Base-by-base conservation (phyloP, 2,113 vertebrate genomes). In the Engystomops pustulosus region DNA sequence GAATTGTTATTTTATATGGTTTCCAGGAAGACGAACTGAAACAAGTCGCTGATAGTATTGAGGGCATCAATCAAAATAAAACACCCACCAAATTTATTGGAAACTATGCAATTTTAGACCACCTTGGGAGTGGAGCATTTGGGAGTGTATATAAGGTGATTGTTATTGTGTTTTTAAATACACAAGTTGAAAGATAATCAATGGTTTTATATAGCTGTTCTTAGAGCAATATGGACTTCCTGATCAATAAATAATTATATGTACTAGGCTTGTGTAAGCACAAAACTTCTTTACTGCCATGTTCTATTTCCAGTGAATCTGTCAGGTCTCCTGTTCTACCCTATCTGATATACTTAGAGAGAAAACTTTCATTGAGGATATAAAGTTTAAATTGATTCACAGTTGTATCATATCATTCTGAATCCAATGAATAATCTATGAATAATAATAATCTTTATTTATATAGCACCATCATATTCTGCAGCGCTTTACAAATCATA, bases 61-160 rank as follows among this genome's bases (percentile, higher is more conserved):
- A 96, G 88, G 90, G 89, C 70, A 89, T 95, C 87, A 96, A 96
- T 88, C 95, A 95, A 92, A 96, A 95, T 89, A 95, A 94, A 79
- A 88, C 92, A 44, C 94, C 95, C 55, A 90, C 95, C n/a, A 96
- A 92, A 88, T 90, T 93, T 20, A 95, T 95, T 89, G 95, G 91
- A 20, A 93, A 94, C 85, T 96, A 97, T 10, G 92, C 95, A 0
- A 88, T 98, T 88, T 90, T 97, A 90, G 95, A 97, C 84, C 94
- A 96, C 87, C 89, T 98, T 69, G 97, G 95, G 87, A 95, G 94
- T 32, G 96, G 95, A 38, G 95, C 95, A 69, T 98, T 98, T 87
- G 96, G 96, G 79, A 97, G 90, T 15, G 95, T 97, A 72, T 97
- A 95, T 87, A 97, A 97, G 94, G 96, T 96, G 86, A 90, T 36